Evolutionary conservation across 2,888 invertebrate species (phyloP).

Genomic region (Eupithecia vulgata): DNA sequence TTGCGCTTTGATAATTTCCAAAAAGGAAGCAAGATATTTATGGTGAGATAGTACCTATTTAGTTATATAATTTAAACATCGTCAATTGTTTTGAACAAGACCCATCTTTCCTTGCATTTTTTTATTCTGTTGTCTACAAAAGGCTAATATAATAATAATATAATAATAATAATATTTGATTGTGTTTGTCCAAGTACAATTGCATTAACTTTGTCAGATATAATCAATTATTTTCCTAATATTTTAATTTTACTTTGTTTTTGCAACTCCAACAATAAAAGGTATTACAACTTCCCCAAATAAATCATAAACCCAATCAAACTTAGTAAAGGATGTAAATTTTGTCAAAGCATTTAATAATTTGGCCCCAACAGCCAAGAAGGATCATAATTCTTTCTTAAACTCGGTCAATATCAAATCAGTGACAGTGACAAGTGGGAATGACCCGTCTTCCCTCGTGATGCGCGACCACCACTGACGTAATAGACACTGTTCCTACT

Average conservation of each 20-base stretch:
- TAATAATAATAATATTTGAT: too few relatives aligned
- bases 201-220: not conserved
- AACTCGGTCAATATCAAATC: not conserved
- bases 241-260: not conserved
- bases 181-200: too few relatives aligned
- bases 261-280: not conserved
- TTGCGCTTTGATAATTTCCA: not conserved
- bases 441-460: slow-evolving; percentile 17
- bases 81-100: not conserved
- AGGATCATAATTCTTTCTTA: not conserved
- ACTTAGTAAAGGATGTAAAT: not conserved
- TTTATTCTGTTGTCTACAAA: not conserved
- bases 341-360: not conserved
- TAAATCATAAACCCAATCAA: slow-evolving; percentile 1
- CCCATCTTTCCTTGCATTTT: not conserved
- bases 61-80: not conserved
- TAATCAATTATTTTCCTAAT: not conserved
- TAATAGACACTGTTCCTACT: slow-evolving; percentile 16
- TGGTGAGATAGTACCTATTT: too few relatives aligned
- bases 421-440: not conserved
- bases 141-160: too few relatives aligned
- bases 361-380: not conserved
- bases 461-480: slow-evolving; percentile 25
- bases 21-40: not conserved
- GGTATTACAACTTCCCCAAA: not conserved